A percentile compares a stretch with the other conserved stretches of the same genome.
phyloP scores from a whole-genome alignment of 2,113 vertebrate species.

The Hippocampus mohnikei region DNA sequence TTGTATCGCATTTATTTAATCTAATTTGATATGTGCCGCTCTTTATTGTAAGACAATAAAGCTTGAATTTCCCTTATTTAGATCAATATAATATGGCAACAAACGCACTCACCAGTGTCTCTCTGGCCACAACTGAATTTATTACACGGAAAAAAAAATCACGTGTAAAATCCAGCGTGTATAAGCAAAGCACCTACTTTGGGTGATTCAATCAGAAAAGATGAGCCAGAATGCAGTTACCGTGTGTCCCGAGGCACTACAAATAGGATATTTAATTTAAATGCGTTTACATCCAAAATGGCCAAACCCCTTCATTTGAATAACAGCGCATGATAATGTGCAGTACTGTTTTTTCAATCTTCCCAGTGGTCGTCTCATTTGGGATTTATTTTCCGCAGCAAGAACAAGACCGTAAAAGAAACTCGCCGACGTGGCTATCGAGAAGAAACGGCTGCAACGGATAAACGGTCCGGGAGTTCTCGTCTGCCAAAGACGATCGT shows the following conservation, averaged over 20 bases:
- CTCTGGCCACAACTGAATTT: too few species aligned
- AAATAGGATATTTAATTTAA: conserved; percentile 33
- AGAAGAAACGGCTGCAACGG: conserved; percentile 13
- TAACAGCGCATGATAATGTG: conserved; percentile 29
- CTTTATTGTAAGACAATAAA: too few species aligned
- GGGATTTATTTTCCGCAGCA: conserved; percentile 38
- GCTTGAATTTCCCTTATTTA: too few species aligned
- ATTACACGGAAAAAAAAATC: background rate
- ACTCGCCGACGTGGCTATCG: conserved; percentile 32
- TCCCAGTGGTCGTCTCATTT: conserved; percentile 14
- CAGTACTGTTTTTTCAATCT: conserved; percentile 25
- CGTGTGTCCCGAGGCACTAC: background rate
- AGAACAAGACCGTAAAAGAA: conserved; percentile 17
- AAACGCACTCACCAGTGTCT: too few species aligned
- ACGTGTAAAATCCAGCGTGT: background rate
- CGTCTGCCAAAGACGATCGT: conserved; percentile 5
- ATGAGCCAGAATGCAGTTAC: background rate
- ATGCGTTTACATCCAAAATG: conserved; percentile 40
- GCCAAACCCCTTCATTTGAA: conserved; percentile 50
- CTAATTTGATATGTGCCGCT: too few species aligned
- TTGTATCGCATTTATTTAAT: too few species aligned
- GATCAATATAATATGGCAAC: too few species aligned
- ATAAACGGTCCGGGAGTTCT: too few species aligned
- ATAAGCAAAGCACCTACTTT: background rate
- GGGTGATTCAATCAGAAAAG: background rate